A percentile compares a stretch with the other conserved stretches of the same genome.
Evolutionary conservation across 2,797 vertebrate species (phyloP).

Genomic region (Hemitrygon akajei): DNA sequence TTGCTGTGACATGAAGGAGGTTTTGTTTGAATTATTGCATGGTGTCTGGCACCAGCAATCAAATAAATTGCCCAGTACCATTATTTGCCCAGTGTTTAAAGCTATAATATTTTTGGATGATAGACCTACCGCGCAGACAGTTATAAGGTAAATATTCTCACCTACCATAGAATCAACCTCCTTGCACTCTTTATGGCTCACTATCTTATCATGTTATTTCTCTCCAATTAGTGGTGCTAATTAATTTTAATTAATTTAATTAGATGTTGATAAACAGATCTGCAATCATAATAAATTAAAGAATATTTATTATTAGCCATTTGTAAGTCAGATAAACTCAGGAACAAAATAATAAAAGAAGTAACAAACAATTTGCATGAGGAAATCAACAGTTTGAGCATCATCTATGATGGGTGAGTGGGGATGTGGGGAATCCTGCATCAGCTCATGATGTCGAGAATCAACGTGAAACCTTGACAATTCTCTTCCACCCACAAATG

Average conservation of each 20-base stretch:
- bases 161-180: background rate
- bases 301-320: background rate
- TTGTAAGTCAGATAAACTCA: background rate
- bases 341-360: no score
- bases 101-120: background rate
- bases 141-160: background rate
- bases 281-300: background rate
- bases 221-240: background rate
- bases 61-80: background rate
- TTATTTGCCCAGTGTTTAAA: background rate
- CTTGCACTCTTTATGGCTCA: background rate
- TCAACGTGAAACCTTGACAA: no score
- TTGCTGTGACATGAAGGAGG: background rate
- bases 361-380: no score
- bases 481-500: no score
- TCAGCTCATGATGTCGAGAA: no score
- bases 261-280: background rate
- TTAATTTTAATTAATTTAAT: background rate
- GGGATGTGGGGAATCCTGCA: no score
- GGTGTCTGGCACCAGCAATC: background rate
- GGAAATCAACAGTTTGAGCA: no score
- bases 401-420: no score
- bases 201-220: background rate
- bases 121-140: background rate
- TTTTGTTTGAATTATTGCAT: conserved; percentile 5